Conservation (phyloP, 2,797 vertebrate genomes). For the Chaenodraco wilsoni region DNA sequence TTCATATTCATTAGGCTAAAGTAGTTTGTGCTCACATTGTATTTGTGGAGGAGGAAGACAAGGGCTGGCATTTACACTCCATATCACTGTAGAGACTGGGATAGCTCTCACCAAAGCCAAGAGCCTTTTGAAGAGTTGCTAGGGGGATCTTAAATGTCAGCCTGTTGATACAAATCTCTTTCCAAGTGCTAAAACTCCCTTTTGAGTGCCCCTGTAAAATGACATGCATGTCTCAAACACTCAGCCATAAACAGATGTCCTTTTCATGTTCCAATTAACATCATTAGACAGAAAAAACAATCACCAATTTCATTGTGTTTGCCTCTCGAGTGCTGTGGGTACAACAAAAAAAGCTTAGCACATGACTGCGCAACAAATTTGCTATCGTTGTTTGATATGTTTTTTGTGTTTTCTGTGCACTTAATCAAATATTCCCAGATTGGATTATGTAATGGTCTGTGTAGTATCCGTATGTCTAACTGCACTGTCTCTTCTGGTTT, state of each 20-base stretch:
- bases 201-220: constrained; percentile 35
- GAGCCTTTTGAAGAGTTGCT: constrained; percentile 48
- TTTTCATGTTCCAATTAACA: constrained; percentile 27
- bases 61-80: constrained; percentile 58
- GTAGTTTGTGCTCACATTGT: constrained; percentile 40
- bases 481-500: constrained; percentile 71
- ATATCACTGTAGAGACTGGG: constrained; percentile 41
- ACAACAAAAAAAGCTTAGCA: constrained; percentile 38
- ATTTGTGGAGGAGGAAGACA: constrained; percentile 47
- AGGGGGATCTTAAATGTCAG: constrained; percentile 58
- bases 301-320: constrained; percentile 39
- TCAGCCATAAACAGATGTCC: constrained; percentile 12
- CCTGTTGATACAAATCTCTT: constrained; percentile 48
- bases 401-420: constrained; percentile 35
- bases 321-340: constrained; percentile 31
- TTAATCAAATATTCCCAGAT: constrained; percentile 41
- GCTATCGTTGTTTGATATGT: constrained; percentile 43
- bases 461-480: constrained; percentile 71
- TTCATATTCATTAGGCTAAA: constrained; percentile 44
- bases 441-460: constrained; percentile 42
- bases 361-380: constrained; percentile 39
- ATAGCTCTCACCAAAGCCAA: constrained; percentile 40
- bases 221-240: constrained; percentile 38
- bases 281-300: constrained; percentile 13
- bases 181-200: constrained; percentile 48